A percentile compares a stretch with the other conserved stretches of the same genome.
These are phyloP conservation scores for Microctenopoma stevenorrisi DNA, from an alignment of 2,797 vertebrate species.

Conservation along the genomic window DNA sequence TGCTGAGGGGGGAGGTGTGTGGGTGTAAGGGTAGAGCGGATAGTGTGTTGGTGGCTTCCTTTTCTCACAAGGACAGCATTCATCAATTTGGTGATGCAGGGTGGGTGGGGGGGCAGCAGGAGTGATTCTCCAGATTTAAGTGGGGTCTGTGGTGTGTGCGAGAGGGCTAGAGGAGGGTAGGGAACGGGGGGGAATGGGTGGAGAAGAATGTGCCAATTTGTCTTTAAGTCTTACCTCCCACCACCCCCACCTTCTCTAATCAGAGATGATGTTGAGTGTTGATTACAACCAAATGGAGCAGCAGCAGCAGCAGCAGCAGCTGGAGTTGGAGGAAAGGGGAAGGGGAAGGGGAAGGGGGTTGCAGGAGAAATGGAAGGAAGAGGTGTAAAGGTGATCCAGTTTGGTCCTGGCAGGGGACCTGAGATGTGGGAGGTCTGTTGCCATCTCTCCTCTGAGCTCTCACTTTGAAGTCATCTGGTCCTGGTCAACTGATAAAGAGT, in stretches of 20 bases:
- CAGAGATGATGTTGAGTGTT: conserved; percentile 52
- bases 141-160: conserved; percentile 24
- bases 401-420: conserved; percentile 57
- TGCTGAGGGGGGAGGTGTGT: conserved; percentile 5
- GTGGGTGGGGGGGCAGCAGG: conserved; percentile 8
- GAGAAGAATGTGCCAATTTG: conserved; percentile 65
- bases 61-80: conserved; percentile 71
- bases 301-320: conserved; percentile 25
- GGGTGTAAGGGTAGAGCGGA: conserved; percentile 7
- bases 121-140: conserved; percentile 54
- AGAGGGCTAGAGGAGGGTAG: conserved; percentile 13
- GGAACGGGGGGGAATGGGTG: conserved; percentile 20
- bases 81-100: conserved; percentile 50
- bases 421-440: conserved; percentile 54
- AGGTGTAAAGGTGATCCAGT: conserved; percentile 47
- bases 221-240: conserved; percentile 39
- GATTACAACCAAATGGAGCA: conserved; percentile 68
- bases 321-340: conserved; percentile 7
- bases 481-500: conserved; percentile 61
- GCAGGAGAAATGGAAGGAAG: conserved; percentile 9
- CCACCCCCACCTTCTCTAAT: conserved; percentile 32
- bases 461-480: conserved; percentile 72
- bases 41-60: conserved; percentile 36
- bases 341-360: background rate
- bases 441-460: conserved; percentile 42